These are phyloP conservation scores for Lepidurus packardi DNA, from an alignment of 1,140 invertebrate genomes.

Conservation along the genomic window DNA sequence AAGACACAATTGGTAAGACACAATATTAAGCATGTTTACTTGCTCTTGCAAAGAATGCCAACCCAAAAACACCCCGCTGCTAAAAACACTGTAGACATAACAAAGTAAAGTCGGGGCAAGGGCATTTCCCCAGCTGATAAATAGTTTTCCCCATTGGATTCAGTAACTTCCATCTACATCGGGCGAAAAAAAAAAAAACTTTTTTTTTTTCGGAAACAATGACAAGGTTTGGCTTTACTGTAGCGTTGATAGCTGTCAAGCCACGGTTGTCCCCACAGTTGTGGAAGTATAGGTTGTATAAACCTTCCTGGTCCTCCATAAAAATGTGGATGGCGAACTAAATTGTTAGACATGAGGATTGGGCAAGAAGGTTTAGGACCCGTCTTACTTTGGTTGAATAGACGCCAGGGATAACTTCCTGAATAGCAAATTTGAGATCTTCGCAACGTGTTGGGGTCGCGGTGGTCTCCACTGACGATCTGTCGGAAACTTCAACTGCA, in stretches of 20 bases:
- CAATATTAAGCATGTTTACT: constrained; percentile 49
- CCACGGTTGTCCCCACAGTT: constrained; percentile 74
- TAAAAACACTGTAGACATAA: constrained; percentile 85
- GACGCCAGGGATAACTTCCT: constrained; percentile 22
- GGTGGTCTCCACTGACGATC: constrained; percentile 45
- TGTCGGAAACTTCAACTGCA: constrained; percentile 47
- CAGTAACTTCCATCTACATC: constrained; percentile 66
- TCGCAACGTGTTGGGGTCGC: constrained; percentile 12
- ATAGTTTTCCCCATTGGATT: constrained; percentile 75
- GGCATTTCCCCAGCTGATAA: constrained; percentile 97
- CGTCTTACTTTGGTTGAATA: constrained; percentile 36
- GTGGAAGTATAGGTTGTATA: constrained; percentile 94
- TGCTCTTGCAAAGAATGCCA: constrained; percentile 76
- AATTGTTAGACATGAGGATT: constrained; percentile 42
- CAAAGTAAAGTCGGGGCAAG: constrained; percentile 82
- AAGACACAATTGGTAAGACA: constrained; percentile 20
- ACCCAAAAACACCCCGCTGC: constrained; percentile 87
- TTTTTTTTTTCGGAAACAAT: constrained; percentile 16
- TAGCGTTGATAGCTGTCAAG: constrained; percentile 54
- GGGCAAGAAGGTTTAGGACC: constrained; percentile 43
- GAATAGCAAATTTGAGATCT: constrained; percentile 30
- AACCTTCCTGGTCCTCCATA: constrained; percentile 72
- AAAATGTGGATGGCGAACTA: constrained; percentile 79
- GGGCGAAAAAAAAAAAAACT: constrained; percentile 39
- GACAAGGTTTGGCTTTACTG: constrained; percentile 47